A percentile compares a stretch with the other conserved stretches of the same genome.
phyloP scores from a whole-genome alignment of 2,888 invertebrate species.

The Eilema griseolum region DNA sequence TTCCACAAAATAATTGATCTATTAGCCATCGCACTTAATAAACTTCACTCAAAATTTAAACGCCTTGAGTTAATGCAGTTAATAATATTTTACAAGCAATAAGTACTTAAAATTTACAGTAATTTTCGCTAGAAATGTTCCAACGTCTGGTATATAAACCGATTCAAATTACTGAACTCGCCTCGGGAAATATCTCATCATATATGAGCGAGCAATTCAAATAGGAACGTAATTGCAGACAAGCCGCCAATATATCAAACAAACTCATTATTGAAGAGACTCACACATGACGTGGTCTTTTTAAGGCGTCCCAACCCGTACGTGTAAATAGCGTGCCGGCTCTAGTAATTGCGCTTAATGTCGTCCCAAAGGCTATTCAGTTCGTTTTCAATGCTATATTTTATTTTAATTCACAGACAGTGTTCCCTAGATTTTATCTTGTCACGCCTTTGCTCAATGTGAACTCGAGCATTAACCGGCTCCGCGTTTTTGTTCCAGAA shows the following conservation, averaged over 20 bases:
- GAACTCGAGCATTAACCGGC: conserved; percentile 69
- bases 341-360: conserved; percentile 81
- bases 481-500: conserved; percentile 70
- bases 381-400: conserved; percentile 79
- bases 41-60: conserved; percentile 61
- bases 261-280: conserved; percentile 66
- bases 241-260: conserved; percentile 70
- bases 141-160: conserved; percentile 60
- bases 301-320: conserved; percentile 60
- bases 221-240: conserved; percentile 75
- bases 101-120: conserved; percentile 54
- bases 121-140: conserved; percentile 65
- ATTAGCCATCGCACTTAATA: conserved; percentile 44
- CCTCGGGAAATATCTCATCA: conserved; percentile 74
- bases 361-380: conserved; percentile 80
- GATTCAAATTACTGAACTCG: conserved; percentile 67
- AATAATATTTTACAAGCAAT: conserved; percentile 64
- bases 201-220: conserved; percentile 64
- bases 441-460: conserved; percentile 81
- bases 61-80: conserved; percentile 54
- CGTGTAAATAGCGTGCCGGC: conserved; percentile 68
- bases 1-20: neutral
- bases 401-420: conserved; percentile 77
- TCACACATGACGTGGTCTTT: conserved; percentile 61
- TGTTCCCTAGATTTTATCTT: conserved; percentile 81